A percentile compares a stretch with the other conserved stretches of the same genome.
phyloP scores from a whole-genome alignment of 1,140 invertebrate genomes.

The Mizuhopecten yessoensis region DNA sequence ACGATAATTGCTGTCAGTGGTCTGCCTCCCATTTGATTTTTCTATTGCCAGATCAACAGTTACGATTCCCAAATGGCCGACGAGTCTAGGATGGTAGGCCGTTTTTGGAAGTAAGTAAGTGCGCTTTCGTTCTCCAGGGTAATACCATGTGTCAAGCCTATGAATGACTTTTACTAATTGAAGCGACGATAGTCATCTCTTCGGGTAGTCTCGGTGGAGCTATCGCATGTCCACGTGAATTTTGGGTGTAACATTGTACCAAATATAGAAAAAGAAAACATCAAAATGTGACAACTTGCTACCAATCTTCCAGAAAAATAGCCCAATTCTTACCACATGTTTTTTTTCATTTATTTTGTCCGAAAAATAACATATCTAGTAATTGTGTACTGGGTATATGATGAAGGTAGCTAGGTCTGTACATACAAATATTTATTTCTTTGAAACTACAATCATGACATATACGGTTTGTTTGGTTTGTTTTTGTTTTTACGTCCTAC shows the following conservation, averaged over 20 bases:
- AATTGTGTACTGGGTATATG: background rate
- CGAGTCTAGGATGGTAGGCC: background rate
- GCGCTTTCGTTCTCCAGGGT: background rate
- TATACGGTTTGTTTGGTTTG: too few species aligned
- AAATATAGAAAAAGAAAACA: background rate
- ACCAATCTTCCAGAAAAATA: background rate
- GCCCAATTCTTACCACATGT: background rate
- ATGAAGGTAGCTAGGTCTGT: background rate
- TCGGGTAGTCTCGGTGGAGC: background rate
- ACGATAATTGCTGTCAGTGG: background rate
- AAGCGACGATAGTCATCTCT: conserved; percentile 8
- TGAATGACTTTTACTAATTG: background rate
- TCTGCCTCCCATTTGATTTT: background rate
- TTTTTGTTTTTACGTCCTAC: too few species aligned
- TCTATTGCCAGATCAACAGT: background rate
- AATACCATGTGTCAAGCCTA: background rate
- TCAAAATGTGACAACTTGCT: background rate
- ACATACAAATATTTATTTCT: background rate
- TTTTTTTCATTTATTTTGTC: background rate
- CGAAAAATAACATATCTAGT: background rate
- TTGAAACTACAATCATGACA: too few species aligned
- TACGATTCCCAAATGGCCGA: background rate
- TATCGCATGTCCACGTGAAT: background rate
- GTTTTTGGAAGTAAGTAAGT: conserved; percentile 18
- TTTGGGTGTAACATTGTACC: background rate